Evolutionary conservation across 2,888 invertebrate species (phyloP).

Genomic region (Lasioglossum malachurum): DNA sequence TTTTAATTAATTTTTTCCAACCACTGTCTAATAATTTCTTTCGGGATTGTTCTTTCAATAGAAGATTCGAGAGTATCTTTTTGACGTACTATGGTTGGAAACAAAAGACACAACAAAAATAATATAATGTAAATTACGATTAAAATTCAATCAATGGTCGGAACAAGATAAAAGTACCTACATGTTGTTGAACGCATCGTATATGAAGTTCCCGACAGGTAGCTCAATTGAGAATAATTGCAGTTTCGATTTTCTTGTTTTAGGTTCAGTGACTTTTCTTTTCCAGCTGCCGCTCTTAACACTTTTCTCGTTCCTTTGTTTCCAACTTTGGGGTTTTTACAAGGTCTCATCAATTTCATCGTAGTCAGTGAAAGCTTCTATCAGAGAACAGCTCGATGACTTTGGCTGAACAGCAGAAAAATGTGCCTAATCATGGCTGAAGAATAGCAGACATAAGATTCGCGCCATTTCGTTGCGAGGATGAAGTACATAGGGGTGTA

Average conservation of each 20-base stretch:
- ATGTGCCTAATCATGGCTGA: conserved; percentile 66
- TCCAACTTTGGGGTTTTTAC: neutral
- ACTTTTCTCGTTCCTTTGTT: neutral
- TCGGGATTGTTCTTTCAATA: neutral
- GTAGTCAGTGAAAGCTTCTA: conserved; percentile 56
- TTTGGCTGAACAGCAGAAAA: conserved; percentile 57
- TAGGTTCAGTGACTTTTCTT: neutral
- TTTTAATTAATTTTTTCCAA: neutral
- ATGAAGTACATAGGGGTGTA: neutral
- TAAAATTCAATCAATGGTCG: neutral
- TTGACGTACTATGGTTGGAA: neutral
- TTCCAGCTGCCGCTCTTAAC: neutral
- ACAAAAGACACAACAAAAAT: neutral
- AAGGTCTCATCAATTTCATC: conserved; percentile 50
- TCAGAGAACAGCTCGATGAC: conserved; percentile 66
- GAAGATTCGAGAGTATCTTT: neutral
- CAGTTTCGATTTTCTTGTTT: neutral
- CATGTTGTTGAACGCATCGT: neutral
- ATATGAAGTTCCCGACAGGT: neutral
- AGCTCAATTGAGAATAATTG: neutral
- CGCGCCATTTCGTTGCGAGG: neutral
- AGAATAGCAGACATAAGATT: conserved; percentile 61
- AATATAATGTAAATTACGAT: neutral
- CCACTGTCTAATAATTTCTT: neutral
- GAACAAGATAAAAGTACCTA: neutral